Conservation (phyloP, 2,797 vertebrate genomes). For the Manis javanica region DNA sequence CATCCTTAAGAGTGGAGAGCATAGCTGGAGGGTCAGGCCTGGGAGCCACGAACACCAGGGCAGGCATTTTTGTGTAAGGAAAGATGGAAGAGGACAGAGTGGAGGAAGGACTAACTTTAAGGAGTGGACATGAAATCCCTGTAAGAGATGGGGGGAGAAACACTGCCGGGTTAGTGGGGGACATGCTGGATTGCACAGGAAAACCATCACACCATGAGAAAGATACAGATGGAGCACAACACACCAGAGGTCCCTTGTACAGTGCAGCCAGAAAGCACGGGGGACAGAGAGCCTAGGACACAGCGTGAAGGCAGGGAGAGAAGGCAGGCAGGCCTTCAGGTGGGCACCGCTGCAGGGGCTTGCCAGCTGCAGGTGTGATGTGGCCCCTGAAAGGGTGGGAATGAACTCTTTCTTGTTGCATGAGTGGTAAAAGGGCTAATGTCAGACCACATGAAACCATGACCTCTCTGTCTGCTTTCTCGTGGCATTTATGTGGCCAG, state of each 20-base stretch:
- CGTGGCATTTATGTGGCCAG: fast-evolving
- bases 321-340: background rate
- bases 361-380: background rate
- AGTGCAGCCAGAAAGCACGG: slow-evolving; percentile 13
- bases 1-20: slow-evolving; percentile 67
- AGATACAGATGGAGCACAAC: background rate
- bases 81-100: slow-evolving; percentile 18
- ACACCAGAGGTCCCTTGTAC: fast-evolving
- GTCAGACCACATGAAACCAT: background rate
- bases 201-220: slow-evolving; percentile 61
- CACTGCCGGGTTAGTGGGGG: slow-evolving; percentile 69
- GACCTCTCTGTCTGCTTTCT: background rate
- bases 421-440: background rate
- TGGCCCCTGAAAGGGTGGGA: background rate
- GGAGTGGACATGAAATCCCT: slow-evolving; percentile 79
- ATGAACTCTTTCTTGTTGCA: too few species aligned
- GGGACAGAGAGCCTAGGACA: background rate
- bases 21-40: background rate
- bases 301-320: background rate
- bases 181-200: slow-evolving; percentile 47
- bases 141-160: slow-evolving; percentile 85
- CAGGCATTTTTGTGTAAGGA: background rate
- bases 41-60: background rate
- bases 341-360: fast-evolving
- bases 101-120: slow-evolving; percentile 82